phyloP scores from a whole-genome alignment of 2,113 vertebrate species.

The Channa argus region DNA sequence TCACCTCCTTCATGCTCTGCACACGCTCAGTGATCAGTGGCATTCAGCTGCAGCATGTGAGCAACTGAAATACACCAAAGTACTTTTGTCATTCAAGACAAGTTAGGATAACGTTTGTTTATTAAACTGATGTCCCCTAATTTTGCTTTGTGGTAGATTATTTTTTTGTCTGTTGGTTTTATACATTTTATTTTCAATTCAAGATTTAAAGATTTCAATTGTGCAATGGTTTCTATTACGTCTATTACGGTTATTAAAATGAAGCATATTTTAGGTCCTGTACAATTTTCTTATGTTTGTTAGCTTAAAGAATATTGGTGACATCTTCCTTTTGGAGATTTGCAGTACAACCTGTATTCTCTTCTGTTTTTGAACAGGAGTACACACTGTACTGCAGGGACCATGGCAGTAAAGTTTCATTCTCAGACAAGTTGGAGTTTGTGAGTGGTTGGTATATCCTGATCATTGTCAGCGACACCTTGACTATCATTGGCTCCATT shows the following conservation, averaged over 20 bases:
- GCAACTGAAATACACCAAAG: constrained; percentile 40
- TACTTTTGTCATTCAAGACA: neutral
- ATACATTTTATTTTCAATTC: too few relatives aligned
- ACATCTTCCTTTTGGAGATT: too few relatives aligned
- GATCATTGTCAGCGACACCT: constrained; percentile 90
- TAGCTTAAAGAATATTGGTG: too few relatives aligned
- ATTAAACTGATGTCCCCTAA: too few relatives aligned
- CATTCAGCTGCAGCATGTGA: constrained; percentile 89
- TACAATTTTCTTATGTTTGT: too few relatives aligned
- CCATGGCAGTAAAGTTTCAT: constrained; percentile 83
- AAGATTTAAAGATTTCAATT: too few relatives aligned
- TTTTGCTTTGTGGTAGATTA: too few relatives aligned
- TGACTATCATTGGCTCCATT: constrained; percentile 91
- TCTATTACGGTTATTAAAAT: too few relatives aligned
- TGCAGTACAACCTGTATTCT: neutral
- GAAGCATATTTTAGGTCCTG: too few relatives aligned
- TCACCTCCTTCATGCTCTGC: constrained; percentile 88
- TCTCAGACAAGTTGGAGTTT: constrained; percentile 92
- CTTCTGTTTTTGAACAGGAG: constrained; percentile 80
- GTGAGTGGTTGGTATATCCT: constrained; percentile 96
- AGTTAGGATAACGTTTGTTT: too few relatives aligned
- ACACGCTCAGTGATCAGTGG: constrained; percentile 89
- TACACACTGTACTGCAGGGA: constrained; percentile 86
- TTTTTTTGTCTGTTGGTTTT: too few relatives aligned
- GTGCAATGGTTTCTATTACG: too few relatives aligned